Conservation (phyloP, 2,113 vertebrate species). For the Genyomyrus donnyi region DNA sequence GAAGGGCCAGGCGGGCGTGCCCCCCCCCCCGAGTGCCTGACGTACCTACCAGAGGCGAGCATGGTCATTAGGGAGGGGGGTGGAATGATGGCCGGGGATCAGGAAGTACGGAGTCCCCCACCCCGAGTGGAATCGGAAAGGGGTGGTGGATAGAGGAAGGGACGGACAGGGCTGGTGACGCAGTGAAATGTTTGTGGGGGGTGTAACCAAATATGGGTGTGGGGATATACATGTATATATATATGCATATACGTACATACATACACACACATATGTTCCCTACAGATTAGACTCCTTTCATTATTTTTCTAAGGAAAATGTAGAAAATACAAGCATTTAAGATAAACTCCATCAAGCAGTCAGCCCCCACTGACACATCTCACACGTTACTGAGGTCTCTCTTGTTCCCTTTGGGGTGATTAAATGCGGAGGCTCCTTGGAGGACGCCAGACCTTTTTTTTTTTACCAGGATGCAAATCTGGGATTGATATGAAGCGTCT, state of each 20-base stretch:
- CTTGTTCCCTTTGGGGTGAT: neutral
- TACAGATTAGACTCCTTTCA: neutral
- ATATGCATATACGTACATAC: neutral
- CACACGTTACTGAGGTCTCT: neutral
- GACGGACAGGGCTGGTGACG: neutral
- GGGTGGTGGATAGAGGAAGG: slow-evolving; percentile 8
- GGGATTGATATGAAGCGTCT: neutral
- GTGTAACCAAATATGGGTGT: neutral
- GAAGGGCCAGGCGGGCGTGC: neutral
- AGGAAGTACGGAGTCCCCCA: neutral
- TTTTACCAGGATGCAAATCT: neutral
- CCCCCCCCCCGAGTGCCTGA: neutral
- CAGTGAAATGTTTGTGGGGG: neutral
- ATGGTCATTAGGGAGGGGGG: neutral
- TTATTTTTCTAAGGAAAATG: neutral
- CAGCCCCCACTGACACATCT: neutral
- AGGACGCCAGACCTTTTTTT: neutral
- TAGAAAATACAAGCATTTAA: neutral
- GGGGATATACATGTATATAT: neutral
- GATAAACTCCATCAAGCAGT: neutral
- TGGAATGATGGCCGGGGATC: neutral
- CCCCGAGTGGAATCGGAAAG: neutral
- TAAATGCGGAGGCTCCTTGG: neutral
- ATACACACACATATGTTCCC: no score
- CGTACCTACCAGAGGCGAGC: neutral